Base-by-base conservation (phyloP, 2,888 invertebrate genomes). In the Coecobrya sp. region DNA sequence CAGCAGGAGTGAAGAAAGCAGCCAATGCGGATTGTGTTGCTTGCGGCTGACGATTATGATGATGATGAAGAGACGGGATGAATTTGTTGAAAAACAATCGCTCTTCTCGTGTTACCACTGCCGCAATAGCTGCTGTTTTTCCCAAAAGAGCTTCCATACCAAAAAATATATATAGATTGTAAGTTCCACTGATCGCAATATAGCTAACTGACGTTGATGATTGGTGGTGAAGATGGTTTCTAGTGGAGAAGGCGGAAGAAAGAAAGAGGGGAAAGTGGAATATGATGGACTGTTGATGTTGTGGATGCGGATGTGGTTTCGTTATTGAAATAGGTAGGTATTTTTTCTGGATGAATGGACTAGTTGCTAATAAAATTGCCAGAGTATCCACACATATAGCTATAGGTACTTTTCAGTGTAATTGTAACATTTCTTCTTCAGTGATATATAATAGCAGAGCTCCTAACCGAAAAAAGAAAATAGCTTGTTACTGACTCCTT, bases 111-210 rank as follows among this genome's bases (percentile, higher is more conserved):
- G 91, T 91, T 68, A 81, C 86, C 55, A 91, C 81, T 81, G 81
- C 91, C 68, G 91, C 79, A 45, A 91, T 68, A 25, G 81, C 86
- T 25, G 91, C 82, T 55, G 86, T 86, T 13, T 68, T 86, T 70
- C 91, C 91, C 86, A 91, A 70, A 68, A 91, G 86, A 25, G 82
- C 91, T 30, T 91, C 91, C 91, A 91, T 91, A 91, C 36, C 86
- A 42, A 62, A 30, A 45, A 88, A 45, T 22, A n/a, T 5, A 55
- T 11, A 55, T 16, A 55, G 11, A n/a, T 55, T 55, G 16, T n/a
- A n/a, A 13, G 4, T 36, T 70, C 70, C 3, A n/a, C 30, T 22
- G 42, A 27, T 49, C 5, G n/a, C n/a, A n/a, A n/a, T n/a, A n/a
- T n/a, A n/a, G n/a, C n/a, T 59, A 19, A 19, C 36, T 81, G 13